Base-by-base conservation (phyloP, 2,113 vertebrate species). In the Microcebus jonahi region DNA sequence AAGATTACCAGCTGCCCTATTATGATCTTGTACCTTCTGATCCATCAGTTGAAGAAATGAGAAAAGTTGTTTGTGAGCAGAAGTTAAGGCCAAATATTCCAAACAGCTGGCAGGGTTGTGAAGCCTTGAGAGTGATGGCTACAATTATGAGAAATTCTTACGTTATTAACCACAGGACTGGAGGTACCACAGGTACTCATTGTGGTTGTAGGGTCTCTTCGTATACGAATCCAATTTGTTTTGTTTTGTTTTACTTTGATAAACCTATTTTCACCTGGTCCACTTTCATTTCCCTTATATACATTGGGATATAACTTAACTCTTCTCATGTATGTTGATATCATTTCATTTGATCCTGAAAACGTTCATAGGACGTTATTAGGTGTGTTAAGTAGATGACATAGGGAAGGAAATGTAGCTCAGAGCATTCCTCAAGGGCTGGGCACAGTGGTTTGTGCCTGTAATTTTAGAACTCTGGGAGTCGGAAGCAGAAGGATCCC, bases 11-110 rank as follows among this genome's bases (percentile, higher is more conserved):
- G 98, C 99, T 99, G 97, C 99, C 99, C 70, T 99, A 99, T 98
- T 99, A 99, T 67, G 99, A 99, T 98, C 99, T 99, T 34, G 99
- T 99, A 94, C 99, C 99, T 98, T 99, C 99, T 27, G 99, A 99
- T 97, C 99, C 99, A 55, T 99, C 99, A 6, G 99, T 99, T 97
- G 99, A 99, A 98, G 99, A 99, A 99, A 99, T 99, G 99, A 99
- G 99, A 98, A 99, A 99, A 98, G 99, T 99, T 97, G 99, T 99
- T 81, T 99, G 99, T 96, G 99, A 99, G 94, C 99, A 99, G 99
- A 99, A 99, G 97, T 98, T 99, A 96, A 99, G 99, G 85, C 99
- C 99, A 95, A 99, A 99, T 99, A 99, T 99, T 98, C 99, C 99
- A 94, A 99, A 99, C 98, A 99, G 99, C 98, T 99, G 99, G 99